Evolutionary conservation across 2,797 vertebrate species (phyloP).

Genomic region (Sciurus carolinensis): DNA sequence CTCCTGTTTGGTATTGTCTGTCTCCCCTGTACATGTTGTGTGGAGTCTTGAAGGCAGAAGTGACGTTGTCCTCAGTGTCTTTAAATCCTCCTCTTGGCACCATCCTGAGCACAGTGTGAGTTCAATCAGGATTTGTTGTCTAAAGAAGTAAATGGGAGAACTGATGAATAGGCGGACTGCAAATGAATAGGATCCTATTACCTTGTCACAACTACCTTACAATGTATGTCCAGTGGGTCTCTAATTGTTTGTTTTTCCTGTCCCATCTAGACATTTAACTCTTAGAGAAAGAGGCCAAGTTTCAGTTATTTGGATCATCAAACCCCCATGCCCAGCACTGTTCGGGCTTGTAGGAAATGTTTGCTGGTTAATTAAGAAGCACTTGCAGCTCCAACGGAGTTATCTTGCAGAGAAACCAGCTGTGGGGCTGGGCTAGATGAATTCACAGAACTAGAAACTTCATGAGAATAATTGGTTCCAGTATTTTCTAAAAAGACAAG

Average conservation of each 20-base stretch:
- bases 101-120: conserved; percentile 77
- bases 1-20: conserved; percentile 41
- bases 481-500: conserved; percentile 13
- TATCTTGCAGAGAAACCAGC: not conserved
- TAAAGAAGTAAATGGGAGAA: conserved; percentile 74
- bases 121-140: conserved; percentile 77
- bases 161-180: conserved; percentile 69
- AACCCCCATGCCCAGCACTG: not conserved
- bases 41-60: conserved; percentile 33
- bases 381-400: not conserved
- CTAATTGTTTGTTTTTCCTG: conserved; percentile 79
- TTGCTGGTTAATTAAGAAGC: conserved; percentile 37
- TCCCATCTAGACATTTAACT: conserved; percentile 68
- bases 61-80: conserved; percentile 47
- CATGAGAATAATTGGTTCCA: not conserved
- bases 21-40: not conserved
- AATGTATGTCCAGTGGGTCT: conserved; percentile 69
- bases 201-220: conserved; percentile 72
- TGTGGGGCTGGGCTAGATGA: not conserved
- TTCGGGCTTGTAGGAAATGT: conserved; percentile 50
- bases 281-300: conserved; percentile 30
- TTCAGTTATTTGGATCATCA: conserved; percentile 43
- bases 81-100: conserved; percentile 64
- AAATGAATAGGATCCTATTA: conserved; percentile 76
- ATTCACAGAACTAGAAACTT: not conserved